Evolutionary conservation across 2,888 invertebrate genomes (phyloP), one percentile per base, ranked within the genome.

Genomic region (Eupelmus urozonus): DNA sequence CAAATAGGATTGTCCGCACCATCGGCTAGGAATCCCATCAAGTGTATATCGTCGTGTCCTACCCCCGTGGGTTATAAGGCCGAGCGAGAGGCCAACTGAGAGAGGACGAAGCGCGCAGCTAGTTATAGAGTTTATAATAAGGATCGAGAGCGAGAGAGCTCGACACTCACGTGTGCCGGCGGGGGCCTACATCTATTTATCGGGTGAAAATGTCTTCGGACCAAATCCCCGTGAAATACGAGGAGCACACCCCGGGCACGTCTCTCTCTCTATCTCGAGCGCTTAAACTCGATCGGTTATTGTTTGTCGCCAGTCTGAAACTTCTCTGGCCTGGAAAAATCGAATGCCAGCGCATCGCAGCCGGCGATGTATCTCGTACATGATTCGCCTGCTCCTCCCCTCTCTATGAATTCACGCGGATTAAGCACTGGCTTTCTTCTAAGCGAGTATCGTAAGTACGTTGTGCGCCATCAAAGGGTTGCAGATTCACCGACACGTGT

Each of bases 1-100:
- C 84, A 88, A 89, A 89, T 88, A 88, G 89, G 89, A 89, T 89
- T 89, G 89, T 89, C 87, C 87, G 89, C 89, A 87, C 88, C 89
- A 89, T 89, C 89, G 89, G 88, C 87, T 89, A 89, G 88, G 85
- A 89, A 89, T 89, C 89, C 89, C 88, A 89, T 89, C 89, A 89
- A 89, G 88, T 83, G 80, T 88, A 88, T 88, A 88, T 62, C 65
- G 86, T 53, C 53, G 53, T 13, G 34, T 87, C 83, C 86, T 86
- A 83, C 84, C 86, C 79, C 81, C 18, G 7, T 83, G 83, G 83
- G 84, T 84, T 84, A 86, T 29, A n/a, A 78, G 76, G 82, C 80
- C 81, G 81, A 76, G 76, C 42, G n/a, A 23, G n/a, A n/a, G 59
- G 40, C 29, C 72, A 79, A 80, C 79, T 81, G 80, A 72, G 63